phyloP scores from a whole-genome alignment of 2,797 vertebrate species.

The Acanthiza pusilla region DNA sequence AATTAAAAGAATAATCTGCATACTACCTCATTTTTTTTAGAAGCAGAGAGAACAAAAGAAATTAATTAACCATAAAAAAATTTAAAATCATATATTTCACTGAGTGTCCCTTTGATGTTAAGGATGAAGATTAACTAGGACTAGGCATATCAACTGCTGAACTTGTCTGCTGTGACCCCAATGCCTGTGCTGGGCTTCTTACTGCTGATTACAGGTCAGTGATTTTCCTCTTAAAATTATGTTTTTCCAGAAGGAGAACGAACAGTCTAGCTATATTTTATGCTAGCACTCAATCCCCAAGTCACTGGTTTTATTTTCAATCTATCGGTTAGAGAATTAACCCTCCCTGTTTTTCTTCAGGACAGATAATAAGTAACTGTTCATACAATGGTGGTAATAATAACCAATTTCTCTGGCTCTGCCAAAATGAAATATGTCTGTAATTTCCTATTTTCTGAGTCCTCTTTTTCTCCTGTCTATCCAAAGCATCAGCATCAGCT shows the following conservation, averaged over 20 bases:
- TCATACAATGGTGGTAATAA: not conserved
- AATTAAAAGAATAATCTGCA: not conserved
- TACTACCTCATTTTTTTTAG: not conserved
- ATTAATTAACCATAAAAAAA: not conserved
- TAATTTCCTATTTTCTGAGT: conserved; percentile 43
- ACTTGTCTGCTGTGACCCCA: not conserved
- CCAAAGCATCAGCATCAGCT: conserved; percentile 44
- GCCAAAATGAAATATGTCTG: conserved; percentile 51
- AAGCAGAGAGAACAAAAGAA: not conserved
- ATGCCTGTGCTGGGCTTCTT: not conserved
- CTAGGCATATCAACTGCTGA: not conserved
- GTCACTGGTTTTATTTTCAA: not conserved
- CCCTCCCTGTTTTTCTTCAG: not conserved
- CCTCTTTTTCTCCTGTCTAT: conserved; percentile 20
- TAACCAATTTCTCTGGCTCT: conserved; percentile 21
- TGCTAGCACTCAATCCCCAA: not conserved
- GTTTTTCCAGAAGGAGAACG: not conserved
- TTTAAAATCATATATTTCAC: not conserved
- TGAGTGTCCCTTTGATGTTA: not conserved
- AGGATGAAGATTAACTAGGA: not conserved
- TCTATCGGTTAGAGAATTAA: not conserved
- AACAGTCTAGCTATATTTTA: not conserved
- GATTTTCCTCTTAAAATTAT: not conserved
- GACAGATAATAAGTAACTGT: not conserved
- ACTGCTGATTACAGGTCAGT: not conserved